A percentile compares a stretch with the other conserved stretches of the same genome.
These are phyloP conservation scores for Gymnocephalus cernua DNA, from an alignment of 2,113 vertebrate species.

Conservation along the genomic window DNA sequence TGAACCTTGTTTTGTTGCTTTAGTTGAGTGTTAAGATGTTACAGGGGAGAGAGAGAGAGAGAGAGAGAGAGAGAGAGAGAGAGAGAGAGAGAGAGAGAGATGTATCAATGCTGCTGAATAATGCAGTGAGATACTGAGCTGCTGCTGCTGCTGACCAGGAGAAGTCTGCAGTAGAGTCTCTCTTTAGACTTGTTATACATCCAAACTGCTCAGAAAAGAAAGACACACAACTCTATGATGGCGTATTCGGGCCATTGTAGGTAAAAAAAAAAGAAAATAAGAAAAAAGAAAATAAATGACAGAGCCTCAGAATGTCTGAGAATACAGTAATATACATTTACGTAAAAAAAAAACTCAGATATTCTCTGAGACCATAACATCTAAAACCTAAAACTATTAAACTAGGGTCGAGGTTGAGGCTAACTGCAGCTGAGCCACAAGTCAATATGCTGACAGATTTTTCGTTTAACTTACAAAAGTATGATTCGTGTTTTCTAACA, in stretches of 20 bases:
- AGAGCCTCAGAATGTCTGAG: too few relatives aligned
- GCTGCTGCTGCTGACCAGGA: conserved; percentile 51
- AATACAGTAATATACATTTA: too few relatives aligned
- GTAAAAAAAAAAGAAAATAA: too few relatives aligned
- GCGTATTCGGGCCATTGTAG: too few relatives aligned
- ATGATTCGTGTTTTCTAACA: neutral
- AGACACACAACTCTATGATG: neutral
- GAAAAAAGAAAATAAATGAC: too few relatives aligned
- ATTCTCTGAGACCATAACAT: too few relatives aligned
- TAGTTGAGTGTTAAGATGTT: neutral
- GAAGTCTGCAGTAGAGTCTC: conserved; percentile 40
- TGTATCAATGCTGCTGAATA: conserved; percentile 56
- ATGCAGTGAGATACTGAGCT: conserved; percentile 61
- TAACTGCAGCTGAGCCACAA: neutral
- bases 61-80: neutral
- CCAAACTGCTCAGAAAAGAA: conserved; percentile 7
- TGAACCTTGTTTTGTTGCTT: neutral
- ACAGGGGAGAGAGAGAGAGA: conserved; percentile 10
- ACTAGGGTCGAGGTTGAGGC: conserved; percentile 2
- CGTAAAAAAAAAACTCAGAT: too few relatives aligned
- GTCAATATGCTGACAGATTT: neutral
- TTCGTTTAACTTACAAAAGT: neutral
- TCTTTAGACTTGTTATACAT: conserved; percentile 24
- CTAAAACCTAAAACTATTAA: neutral
- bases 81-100: conserved; percentile 8